Evolutionary conservation across 2,797 vertebrate species (phyloP), one percentile per base, ranked within the genome.

Genomic region (Lepus oiostolus): DNA sequence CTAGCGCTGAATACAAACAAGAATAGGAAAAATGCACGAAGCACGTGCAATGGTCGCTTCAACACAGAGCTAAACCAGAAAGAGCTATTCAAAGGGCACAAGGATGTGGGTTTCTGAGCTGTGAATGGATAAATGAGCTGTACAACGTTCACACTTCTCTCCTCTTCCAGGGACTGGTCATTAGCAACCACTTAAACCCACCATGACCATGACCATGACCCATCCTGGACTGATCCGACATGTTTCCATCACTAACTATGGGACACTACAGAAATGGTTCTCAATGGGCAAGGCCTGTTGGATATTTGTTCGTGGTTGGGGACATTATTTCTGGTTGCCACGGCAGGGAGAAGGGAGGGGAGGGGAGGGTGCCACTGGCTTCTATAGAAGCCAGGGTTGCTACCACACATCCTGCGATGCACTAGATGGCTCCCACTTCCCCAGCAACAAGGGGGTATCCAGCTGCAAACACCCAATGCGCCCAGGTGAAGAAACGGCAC

Each of bases 41-140:
- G 52, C 8, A 4, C 10, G 11, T 0, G 42, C 0, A 13, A 2
- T 2, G 54, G 63, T 60, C 42, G 19, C 13, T 26, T 67, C 35
- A 68, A 10, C n/a, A 67, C 0, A 24, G 50, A 26, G 30, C 14
- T 32, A 32, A 77, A 22, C 75, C 71, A 52, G 22, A 63, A 65
- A 74, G 74, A 16, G 54, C 63, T 50, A 68, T 1, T 22, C 19
- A 4, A n/a, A 81, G 7, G 62, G 38, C 16, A 19, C 1, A 0
- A 3, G 22, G 3, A 11, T 2, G 26, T 14, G 30, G 4, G 7
- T 35, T 50, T 32, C 19, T 17, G n/a, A 24, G 12, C 32, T 19
- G 9, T 1, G 22, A 81, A 72, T 58, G 0, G 1, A 28, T 30
- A 47, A 72, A 38, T 2, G 38, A 62, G 32, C 1, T 26, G 6